phyloP scores from a whole-genome alignment of 2,888 invertebrate genomes.

The Allolobophora icterica region DNA sequence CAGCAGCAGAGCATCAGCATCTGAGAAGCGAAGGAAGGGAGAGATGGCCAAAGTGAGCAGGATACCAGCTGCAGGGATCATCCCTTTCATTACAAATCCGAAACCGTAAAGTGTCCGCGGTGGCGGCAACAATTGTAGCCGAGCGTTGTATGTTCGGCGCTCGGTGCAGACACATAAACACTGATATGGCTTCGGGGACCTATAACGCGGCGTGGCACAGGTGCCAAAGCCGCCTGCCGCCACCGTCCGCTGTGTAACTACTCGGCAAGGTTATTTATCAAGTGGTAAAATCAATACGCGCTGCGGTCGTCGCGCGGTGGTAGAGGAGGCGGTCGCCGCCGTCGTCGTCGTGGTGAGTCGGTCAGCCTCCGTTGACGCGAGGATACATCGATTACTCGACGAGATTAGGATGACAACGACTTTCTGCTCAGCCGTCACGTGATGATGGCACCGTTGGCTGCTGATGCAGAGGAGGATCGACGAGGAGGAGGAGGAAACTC shows the following conservation, averaged over 20 bases:
- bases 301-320: neutral
- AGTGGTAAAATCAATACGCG: constrained; percentile 26
- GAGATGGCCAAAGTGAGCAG: neutral
- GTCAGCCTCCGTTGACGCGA: neutral
- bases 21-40: neutral
- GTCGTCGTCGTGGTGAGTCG: neutral
- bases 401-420: constrained; percentile 13
- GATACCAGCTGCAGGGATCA: neutral
- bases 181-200: constrained; percentile 26
- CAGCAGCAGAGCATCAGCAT: neutral
- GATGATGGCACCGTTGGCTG: constrained; percentile 17
- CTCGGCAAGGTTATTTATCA: constrained; percentile 23
- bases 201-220: constrained; percentile 21
- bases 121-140: neutral
- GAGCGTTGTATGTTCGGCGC: neutral
- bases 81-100: constrained; percentile 22
- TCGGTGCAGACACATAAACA: constrained; percentile 25
- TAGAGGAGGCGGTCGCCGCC: neutral
- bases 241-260: neutral
- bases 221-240: constrained; percentile 19
- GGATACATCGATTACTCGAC: neutral
- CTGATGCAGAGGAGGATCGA: neutral
- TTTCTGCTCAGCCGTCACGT: constrained; percentile 14
- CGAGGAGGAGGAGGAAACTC: neutral
- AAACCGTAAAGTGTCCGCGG: neutral